Evolutionary conservation across 2,113 vertebrate species (phyloP).

Genomic region (Tonatia bakeri): DNA sequence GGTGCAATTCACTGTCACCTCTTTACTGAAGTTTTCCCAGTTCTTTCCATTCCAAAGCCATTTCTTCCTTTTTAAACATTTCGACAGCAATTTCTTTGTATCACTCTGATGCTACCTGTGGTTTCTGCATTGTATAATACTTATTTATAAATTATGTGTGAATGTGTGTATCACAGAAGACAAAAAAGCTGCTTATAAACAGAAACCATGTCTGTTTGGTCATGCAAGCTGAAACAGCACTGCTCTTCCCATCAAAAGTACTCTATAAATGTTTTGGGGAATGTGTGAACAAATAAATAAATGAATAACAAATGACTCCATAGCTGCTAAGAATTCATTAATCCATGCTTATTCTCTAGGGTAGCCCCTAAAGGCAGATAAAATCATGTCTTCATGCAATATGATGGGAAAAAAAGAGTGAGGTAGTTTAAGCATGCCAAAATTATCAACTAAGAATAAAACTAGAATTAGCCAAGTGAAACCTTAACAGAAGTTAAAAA

Average conservation of each 20-base stretch:
- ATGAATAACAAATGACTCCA: background rate
- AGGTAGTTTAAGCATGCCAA: background rate
- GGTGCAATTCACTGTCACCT: background rate
- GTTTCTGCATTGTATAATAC: background rate
- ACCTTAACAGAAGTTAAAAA: conserved; percentile 11
- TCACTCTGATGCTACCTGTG: background rate
- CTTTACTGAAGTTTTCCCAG: background rate
- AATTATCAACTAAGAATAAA: background rate
- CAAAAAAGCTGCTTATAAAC: background rate
- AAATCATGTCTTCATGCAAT: background rate
- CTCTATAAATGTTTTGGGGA: background rate
- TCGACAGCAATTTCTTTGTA: background rate
- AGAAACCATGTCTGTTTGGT: background rate
- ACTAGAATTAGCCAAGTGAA: background rate
- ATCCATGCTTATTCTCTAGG: background rate
- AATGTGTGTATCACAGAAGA: background rate
- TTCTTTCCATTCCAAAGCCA: background rate
- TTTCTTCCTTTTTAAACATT: background rate
- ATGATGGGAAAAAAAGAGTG: background rate
- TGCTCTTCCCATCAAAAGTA: background rate
- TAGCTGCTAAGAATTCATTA: background rate
- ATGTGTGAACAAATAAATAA: background rate
- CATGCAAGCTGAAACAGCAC: background rate
- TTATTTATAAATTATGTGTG: background rate
- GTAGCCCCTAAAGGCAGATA: background rate